These are phyloP conservation scores for Ageneiosus marmoratus DNA, from an alignment of 2,113 vertebrate genomes.

Conservation along the genomic window DNA sequence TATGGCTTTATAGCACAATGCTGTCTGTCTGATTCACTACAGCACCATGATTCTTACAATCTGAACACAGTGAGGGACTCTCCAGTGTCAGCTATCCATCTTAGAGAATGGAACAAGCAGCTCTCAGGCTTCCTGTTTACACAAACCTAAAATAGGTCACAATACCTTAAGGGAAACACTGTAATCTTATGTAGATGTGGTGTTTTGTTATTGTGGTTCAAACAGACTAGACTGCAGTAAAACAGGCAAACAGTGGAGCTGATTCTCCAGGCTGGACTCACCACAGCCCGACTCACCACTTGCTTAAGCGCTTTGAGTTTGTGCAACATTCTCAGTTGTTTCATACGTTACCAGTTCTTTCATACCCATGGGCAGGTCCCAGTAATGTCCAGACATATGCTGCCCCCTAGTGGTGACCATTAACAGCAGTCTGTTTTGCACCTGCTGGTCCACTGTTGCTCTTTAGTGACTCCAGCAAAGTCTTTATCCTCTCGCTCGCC, in stretches of 20 bases:
- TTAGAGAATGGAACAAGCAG: neutral
- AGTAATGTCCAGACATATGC: slow-evolving; percentile 18
- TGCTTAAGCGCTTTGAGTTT: neutral
- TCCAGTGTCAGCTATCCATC: neutral
- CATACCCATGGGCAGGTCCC: neutral
- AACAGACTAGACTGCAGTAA: neutral
- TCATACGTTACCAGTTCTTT: neutral
- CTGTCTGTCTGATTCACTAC: neutral
- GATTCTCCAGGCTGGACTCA: slow-evolving; percentile 3
- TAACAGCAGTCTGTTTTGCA: slow-evolving; percentile 59
- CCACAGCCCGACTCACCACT: neutral
- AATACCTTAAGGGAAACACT: neutral
- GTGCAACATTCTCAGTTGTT: neutral
- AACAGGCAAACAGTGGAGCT: neutral
- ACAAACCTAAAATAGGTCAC: neutral
- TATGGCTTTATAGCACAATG: neutral
- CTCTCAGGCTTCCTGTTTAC: neutral
- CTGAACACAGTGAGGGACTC: neutral
- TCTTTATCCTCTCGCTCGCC: slow-evolving; percentile 79
- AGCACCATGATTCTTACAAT: slow-evolving; percentile 1
- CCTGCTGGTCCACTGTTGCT: slow-evolving; percentile 51
- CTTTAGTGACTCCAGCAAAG: slow-evolving; percentile 84
- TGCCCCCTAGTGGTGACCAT: slow-evolving; percentile 33
- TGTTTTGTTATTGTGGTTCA: neutral
- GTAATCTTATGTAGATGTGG: neutral